Evolutionary conservation across 2,888 invertebrate genomes (phyloP).

Genomic region (Hesperia comma): DNA sequence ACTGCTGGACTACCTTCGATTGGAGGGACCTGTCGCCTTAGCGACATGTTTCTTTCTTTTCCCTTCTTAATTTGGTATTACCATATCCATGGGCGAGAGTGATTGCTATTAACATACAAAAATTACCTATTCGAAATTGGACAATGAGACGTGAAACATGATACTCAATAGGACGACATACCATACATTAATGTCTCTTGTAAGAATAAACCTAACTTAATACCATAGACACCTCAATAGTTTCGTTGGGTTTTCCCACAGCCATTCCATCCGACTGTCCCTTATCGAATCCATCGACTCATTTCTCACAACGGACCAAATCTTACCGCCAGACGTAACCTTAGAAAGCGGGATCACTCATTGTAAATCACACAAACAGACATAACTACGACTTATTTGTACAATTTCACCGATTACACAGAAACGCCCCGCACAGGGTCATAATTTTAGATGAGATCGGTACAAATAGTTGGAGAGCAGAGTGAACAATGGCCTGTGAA

Average conservation of each 20-base stretch:
- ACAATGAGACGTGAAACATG: no score
- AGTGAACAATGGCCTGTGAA: conserved; percentile 64
- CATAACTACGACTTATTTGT: conserved; percentile 46
- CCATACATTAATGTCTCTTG: no score
- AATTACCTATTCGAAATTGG: no score
- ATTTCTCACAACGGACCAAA: conserved; percentile 43
- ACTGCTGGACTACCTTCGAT: no score
- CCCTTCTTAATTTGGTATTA: no score
- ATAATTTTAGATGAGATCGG: conserved; percentile 68
- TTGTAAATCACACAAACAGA: conserved; percentile 47
- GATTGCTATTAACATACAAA: no score
- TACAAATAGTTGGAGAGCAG: conserved; percentile 52
- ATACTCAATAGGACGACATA: no score
- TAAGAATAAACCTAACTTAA: no score
- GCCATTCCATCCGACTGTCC: conserved; percentile 26
- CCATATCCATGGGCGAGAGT: no score
- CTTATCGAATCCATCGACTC: conserved; percentile 40
- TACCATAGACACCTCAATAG: neutral
- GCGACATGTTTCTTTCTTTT: no score
- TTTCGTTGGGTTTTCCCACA: conserved; percentile 21
- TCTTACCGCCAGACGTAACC: conserved; percentile 50
- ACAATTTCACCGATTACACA: conserved; percentile 62
- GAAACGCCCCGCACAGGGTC: conserved; percentile 53
- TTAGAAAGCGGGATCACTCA: conserved; percentile 55
- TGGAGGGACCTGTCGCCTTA: no score